Base-by-base conservation (phyloP, 2,113 vertebrate species). In the Nansenia antarctica region DNA sequence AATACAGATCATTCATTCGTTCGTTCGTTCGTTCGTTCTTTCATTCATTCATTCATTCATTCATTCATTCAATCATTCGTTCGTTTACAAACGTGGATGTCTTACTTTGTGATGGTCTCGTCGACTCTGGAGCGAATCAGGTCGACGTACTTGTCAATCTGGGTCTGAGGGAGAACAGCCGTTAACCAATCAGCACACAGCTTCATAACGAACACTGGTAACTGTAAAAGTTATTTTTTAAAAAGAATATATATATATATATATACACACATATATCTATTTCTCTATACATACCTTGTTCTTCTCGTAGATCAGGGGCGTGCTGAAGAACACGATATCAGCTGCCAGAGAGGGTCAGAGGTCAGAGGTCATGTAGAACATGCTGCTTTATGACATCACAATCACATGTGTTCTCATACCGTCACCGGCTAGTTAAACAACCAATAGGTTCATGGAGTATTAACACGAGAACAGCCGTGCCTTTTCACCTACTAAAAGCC, bases 291-390 rank as follows among this genome's bases (percentile, higher is more conserved):
- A 67, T 60, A 92, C 91, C 90, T 93, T 91, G 63, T 93, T 89
- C 70, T 92, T 92, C 80, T 93, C 90, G 63, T 93, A 93, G 47
- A 93, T 82, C 34, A 91, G 57, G 0, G 92, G 92, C 8, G 90
- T 57, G 7, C 85, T 90, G 79, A 93, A 93, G 31, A 89, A 8
- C 8, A 92, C 82, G 42, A 93, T 78, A n/a, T 92, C 88, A 0
- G 79, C 86, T 91, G 57, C 31, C 18, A 31, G 61, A 12, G 26
- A 60, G 58, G 20, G 20, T n/a, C 45, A 49, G 45, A 49, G 45
- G 45, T 20, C n/a, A 0, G 5, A 15, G n/a, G 45, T 49, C 5
- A 49, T 20, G 6, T 20, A 49, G 3, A n/a, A n/a, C n/a, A n/a
- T n/a, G n/a, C n/a, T n/a, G n/a, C n/a, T n/a, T n/a, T n/a, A n/a